A percentile compares a stretch with the other conserved stretches of the same genome.
phyloP scores from a whole-genome alignment of 2,113 vertebrate species.

The Sebastes fasciatus region DNA sequence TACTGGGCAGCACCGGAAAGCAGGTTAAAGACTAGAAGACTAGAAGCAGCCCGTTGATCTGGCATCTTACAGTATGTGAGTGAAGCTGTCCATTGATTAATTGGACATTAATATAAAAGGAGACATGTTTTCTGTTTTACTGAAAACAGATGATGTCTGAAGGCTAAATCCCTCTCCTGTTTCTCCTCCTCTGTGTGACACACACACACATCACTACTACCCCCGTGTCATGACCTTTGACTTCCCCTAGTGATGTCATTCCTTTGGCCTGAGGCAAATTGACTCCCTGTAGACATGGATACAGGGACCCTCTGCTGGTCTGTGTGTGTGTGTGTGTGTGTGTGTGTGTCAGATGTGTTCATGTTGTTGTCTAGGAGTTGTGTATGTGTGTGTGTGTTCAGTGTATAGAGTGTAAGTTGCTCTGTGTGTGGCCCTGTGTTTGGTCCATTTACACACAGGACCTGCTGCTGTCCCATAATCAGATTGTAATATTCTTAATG shows the following conservation, averaged over 20 bases:
- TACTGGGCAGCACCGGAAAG: too few relatives aligned
- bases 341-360: constrained; percentile 19
- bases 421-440: not conserved
- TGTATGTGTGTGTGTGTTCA: constrained; percentile 33
- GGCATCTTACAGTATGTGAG: not conserved
- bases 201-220: constrained; percentile 1
- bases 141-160: not conserved
- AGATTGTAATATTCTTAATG: constrained; percentile 61
- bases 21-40: not conserved
- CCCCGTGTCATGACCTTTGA: constrained; percentile 47
- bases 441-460: constrained; percentile 44
- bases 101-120: not conserved
- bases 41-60: not conserved
- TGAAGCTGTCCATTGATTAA: not conserved
- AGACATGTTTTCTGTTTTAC: not conserved
- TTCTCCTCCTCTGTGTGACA: not conserved
- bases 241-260: constrained; percentile 47
- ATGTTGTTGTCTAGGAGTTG: constrained; percentile 7
- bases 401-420: constrained; percentile 30
- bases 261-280: constrained; percentile 48
- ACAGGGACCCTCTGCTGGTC: constrained; percentile 45
- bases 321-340: constrained; percentile 23
- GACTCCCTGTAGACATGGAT: constrained; percentile 40
- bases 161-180: not conserved
- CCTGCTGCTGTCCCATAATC: constrained; percentile 64